Conservation (phyloP, 2,113 vertebrate genomes). For the Lagopus muta region DNA sequence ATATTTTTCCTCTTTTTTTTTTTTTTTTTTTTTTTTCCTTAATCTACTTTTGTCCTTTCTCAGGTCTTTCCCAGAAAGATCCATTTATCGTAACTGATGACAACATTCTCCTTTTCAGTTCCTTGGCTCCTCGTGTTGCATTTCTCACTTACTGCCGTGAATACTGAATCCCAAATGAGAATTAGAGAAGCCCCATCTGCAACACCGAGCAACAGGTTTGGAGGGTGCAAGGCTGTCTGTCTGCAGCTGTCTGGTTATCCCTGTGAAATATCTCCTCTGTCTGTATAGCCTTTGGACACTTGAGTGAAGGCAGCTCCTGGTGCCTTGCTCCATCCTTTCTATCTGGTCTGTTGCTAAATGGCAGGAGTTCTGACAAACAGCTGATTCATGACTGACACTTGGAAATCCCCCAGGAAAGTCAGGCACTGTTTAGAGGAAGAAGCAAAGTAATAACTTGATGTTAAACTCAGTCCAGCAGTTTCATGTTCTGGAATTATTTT, state of each 20-base stretch:
- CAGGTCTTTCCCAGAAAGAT: not conserved
- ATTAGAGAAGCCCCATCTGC: not conserved
- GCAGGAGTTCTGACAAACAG: not conserved
- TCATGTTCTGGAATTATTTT: not conserved
- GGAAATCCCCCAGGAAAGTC: not conserved
- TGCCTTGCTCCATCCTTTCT: fast-evolving
- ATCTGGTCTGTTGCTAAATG: fast-evolving
- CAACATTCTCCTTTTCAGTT: not conserved
- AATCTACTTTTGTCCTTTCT: not conserved
- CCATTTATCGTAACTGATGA: not conserved
- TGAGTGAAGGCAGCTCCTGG: not conserved
- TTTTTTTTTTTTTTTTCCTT: not conserved
- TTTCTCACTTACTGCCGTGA: not conserved
- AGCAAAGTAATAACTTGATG: too few species aligned
- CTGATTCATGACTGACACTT: not conserved
- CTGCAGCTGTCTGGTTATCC: not conserved
- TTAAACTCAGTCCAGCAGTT: not conserved
- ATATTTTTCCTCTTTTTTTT: fast-evolving
- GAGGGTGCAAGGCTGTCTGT: not conserved
- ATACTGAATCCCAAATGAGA: not conserved
- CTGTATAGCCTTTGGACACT: not conserved
- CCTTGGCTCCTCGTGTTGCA: not conserved
- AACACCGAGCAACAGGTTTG: fast-evolving
- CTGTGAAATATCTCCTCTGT: not conserved
- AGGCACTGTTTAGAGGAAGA: not conserved